phyloP scores from a whole-genome alignment of 2,888 invertebrate species.

The Drosophila lutescens region DNA sequence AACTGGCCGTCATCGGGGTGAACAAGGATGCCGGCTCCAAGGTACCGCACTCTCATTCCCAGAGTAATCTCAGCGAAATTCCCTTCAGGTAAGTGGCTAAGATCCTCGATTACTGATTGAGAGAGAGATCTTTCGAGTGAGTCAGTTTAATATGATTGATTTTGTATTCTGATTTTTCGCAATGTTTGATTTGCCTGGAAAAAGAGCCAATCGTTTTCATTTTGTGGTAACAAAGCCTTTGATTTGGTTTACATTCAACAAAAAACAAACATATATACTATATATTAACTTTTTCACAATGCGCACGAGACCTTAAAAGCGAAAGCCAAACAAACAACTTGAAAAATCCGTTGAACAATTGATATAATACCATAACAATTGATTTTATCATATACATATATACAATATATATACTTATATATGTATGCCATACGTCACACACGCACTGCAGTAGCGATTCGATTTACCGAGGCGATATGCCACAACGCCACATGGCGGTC shows the following conservation, averaged over 20 bases:
- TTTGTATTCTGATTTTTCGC: slow-evolving; percentile 29
- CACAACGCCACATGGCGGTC: slow-evolving; percentile 63
- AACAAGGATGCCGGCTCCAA: slow-evolving; percentile 86
- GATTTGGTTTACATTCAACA: slow-evolving; percentile 15
- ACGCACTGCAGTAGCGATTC: slow-evolving; percentile 76
- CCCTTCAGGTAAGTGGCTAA: slow-evolving; percentile 89
- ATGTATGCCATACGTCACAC: slow-evolving; percentile 35
- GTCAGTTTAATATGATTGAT: slow-evolving; percentile 14
- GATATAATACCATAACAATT: slow-evolving; percentile 27
- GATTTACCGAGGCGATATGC: slow-evolving; percentile 83
- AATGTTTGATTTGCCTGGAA: slow-evolving; percentile 24
- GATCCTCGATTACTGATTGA: not conserved
- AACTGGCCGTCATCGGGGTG: slow-evolving; percentile 90
- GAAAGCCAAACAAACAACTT: not conserved
- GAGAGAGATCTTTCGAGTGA: not conserved
- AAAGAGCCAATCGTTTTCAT: slow-evolving; percentile 4
- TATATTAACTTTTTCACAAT: slow-evolving; percentile 18
- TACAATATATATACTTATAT: slow-evolving; percentile 26
- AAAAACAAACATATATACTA: not conserved
- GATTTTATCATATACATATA: slow-evolving; percentile 11
- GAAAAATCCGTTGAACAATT: slow-evolving; percentile 3
- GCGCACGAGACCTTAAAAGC: slow-evolving; percentile 23
- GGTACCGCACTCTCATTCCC: slow-evolving; percentile 94
- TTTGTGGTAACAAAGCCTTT: slow-evolving; percentile 16
- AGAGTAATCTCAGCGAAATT: slow-evolving; percentile 94